phyloP scores from a whole-genome alignment of 1,140 invertebrate species.

The Trissolcus basalis region DNA sequence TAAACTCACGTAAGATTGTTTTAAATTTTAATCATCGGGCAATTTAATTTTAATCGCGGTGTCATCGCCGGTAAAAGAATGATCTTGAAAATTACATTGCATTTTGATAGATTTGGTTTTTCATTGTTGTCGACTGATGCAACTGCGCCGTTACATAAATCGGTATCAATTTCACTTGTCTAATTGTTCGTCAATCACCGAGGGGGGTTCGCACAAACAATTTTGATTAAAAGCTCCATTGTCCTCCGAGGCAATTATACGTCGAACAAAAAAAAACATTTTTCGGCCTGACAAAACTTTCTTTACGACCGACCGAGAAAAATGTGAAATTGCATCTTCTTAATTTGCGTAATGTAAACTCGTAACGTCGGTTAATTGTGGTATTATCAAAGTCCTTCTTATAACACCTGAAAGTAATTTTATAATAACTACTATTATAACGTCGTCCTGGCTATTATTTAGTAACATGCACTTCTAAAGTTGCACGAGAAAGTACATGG shows the following conservation, averaged over 20 bases:
- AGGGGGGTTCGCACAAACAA: constrained; percentile 4
- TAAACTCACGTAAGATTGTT: not conserved
- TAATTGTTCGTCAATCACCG: no score
- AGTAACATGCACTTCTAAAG: constrained; percentile 42
- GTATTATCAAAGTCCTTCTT: constrained; percentile 54
- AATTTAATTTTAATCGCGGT: no score
- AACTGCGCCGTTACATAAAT: no score
- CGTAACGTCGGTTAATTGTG: constrained; percentile 52
- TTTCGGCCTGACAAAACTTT: constrained; percentile 14
- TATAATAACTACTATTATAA: constrained; percentile 61
- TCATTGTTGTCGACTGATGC: no score
- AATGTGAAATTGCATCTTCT: constrained; percentile 44
- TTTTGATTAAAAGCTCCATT: not conserved
- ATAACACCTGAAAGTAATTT: constrained; percentile 53
- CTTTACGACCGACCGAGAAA: constrained; percentile 42
- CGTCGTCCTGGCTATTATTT: constrained; percentile 42
- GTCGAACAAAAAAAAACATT: no score
- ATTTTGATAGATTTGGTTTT: no score
- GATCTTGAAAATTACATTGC: no score
- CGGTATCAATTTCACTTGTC: no score
- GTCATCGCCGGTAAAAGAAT: no score
- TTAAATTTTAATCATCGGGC: not conserved
- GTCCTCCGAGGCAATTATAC: no score
- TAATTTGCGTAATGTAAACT: constrained; percentile 57
- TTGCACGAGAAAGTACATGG: constrained; percentile 53